phyloP scores from a whole-genome alignment of 2,888 invertebrate genomes.

The Cybosia mesomella region DNA sequence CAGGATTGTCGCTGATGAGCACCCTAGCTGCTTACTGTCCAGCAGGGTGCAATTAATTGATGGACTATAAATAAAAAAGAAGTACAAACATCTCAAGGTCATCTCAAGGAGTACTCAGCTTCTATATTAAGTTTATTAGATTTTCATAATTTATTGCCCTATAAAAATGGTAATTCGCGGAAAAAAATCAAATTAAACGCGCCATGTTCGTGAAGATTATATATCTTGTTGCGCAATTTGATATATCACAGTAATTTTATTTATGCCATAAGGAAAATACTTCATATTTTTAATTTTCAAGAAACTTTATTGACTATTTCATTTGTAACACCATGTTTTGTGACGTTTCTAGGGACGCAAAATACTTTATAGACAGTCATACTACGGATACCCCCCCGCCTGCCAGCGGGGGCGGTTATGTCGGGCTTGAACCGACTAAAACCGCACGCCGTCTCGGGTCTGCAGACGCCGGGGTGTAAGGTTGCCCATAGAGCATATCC shows the following conservation, averaged over 20 bases:
- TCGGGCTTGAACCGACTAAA: too few species aligned
- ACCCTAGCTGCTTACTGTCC: too few species aligned
- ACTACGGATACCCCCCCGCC: too few species aligned
- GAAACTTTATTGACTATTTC: neutral
- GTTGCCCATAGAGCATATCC: too few species aligned
- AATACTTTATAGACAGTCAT: too few species aligned
- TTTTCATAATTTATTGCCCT: constrained; percentile 45
- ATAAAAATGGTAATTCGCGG: constrained; percentile 54
- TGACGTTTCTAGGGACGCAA: too few species aligned
- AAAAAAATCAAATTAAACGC: constrained; percentile 50
- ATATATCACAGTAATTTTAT: constrained; percentile 49
- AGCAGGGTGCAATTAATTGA: too few species aligned
- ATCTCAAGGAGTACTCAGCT: neutral
- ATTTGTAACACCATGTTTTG: too few species aligned
- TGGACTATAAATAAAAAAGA: neutral
- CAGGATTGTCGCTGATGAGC: too few species aligned
- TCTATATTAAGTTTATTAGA: constrained; percentile 44
- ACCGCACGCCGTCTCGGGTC: too few species aligned
- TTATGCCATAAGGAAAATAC: constrained; percentile 35
- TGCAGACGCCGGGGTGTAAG: too few species aligned
- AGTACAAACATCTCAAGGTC: neutral
- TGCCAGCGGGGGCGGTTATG: too few species aligned
- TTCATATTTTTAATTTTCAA: neutral
- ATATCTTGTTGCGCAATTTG: constrained; percentile 44
- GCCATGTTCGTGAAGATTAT: constrained; percentile 41